Evolutionary conservation across 1,140 invertebrate genomes (phyloP), one percentile per base, ranked within the genome.

Genomic region (Trichonephila clavata): DNA sequence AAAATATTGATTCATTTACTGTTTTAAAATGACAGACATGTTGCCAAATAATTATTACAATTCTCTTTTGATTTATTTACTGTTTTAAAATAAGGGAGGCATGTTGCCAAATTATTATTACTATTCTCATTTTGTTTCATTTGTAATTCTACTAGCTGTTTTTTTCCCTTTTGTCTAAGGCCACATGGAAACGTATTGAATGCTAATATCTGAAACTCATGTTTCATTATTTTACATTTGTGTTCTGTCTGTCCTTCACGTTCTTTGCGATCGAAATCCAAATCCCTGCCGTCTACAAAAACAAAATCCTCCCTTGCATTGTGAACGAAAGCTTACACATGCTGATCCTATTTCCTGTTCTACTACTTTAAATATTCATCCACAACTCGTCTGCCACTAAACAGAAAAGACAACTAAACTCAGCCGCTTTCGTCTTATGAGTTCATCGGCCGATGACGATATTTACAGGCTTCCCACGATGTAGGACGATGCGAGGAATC

Each of bases 281-380:
- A 77, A 77, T 77, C 71, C 71, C 71, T 7, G 24, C 27, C 71
- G 18, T 77, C 71, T 39, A 77, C 32, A 20, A 77, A 77, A 27
- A 77, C 71, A 77, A 77, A 32, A 39, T 10, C 65, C 27, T 32
- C 6, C 27, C 32, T 39, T 24, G 71, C 71, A 77, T 77, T 77
- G 71, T 77, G 16, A 39, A 39, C 71, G 27, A 77, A 77, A 77
- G 71, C 71, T 77, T 77, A 77, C 71, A 77, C 71, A 77, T 39
- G 71, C 71, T 77, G 32, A 77, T 39, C 71, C 71, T 77, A 77
- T 77, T 77, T 77, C 71, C 71, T 77, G 71, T 77, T 77, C 71
- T 77, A 77, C 71, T 32, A 77, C 71, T 77, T 77, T 20, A 27
- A 77, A 77, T 77, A 32, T 77, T 10, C 71, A 77, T 77, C 71